Base-by-base conservation (phyloP, 2,888 invertebrate genomes). In the Diaphora mendica region DNA sequence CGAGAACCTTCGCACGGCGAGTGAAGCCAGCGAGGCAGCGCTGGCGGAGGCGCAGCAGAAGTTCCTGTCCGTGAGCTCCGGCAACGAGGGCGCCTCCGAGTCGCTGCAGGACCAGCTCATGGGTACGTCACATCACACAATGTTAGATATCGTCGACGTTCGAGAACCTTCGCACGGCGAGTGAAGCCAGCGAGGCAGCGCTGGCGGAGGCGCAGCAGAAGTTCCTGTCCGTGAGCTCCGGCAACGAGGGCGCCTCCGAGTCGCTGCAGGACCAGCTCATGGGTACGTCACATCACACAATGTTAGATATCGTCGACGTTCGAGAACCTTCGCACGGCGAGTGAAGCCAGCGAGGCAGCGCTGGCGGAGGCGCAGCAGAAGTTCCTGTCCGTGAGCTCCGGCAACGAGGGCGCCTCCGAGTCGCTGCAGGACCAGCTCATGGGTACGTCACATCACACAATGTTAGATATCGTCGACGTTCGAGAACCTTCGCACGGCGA, bases 91-190 rank as follows among this genome's bases (percentile, higher is more conserved):
- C 81, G 98, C 97, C 30, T 97, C 98, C 11, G 97, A 98, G 55
- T 98, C 99, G 0, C 95, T 99, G 72, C 98, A 98, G 89, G 98
- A 99, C 82, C 99, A 99, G 90, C 96, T 99, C 33, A 99, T 99
- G 91, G 97, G 97, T 97, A 88, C 87, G 91, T 9, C 3, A 59
- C 1, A 59, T 26, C 13, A 33, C 33, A 33, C 33, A 33, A 33
- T 33, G 33, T 33, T 17, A 96, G 96, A 95, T 96, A 5, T 96
- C 97, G 72, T 95, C 95, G 1, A 94, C 97, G 51, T 98, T 98
- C 88, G 97, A 97, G 76, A 95, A 93, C 5, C 94, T 99, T 20
- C 97, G 97, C 78, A 93, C 96, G 35, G 96, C 97, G 11, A 97
- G 98, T 86, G 96, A 96, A 72, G 88, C 91, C 0, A 97, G 98